phyloP scores from a whole-genome alignment of 2,888 invertebrate species.

The Lymantria monacha region DNA sequence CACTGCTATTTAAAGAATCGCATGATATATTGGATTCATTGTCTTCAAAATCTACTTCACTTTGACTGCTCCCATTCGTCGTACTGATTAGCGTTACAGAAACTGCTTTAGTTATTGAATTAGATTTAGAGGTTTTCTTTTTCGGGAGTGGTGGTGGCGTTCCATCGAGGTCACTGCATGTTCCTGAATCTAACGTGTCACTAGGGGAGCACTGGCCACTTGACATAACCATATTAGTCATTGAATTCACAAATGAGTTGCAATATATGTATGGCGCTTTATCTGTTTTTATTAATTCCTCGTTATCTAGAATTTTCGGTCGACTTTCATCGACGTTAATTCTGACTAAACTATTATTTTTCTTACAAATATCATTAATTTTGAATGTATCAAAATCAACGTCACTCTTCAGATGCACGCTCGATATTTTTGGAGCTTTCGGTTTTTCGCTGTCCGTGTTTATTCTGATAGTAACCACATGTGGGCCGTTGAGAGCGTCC shows the following conservation, averaged over 20 bases:
- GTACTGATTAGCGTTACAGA: constrained; percentile 82
- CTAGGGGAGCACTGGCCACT: constrained; percentile 92
- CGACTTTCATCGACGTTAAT: constrained; percentile 79
- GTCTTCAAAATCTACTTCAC: constrained; percentile 86
- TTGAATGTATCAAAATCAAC: constrained; percentile 68
- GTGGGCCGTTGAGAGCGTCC: constrained; percentile 76
- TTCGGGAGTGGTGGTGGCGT: constrained; percentile 87
- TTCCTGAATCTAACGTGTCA: constrained; percentile 92
- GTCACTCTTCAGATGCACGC: constrained; percentile 75
- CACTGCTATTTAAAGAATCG: constrained; percentile 90
- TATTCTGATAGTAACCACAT: constrained; percentile 88
- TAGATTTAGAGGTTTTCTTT: constrained; percentile 82
- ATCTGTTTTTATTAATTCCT: constrained; percentile 67
- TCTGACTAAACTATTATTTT: constrained; percentile 81
- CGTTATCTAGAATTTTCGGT: constrained; percentile 77
- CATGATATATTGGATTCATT: constrained; percentile 90
- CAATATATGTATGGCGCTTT: constrained; percentile 84
- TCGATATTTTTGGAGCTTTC: constrained; percentile 73
- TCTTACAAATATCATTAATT: constrained; percentile 63
- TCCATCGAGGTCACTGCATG: constrained; percentile 91
- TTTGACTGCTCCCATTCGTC: constrained; percentile 83
- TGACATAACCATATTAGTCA: constrained; percentile 84
- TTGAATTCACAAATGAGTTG: constrained; percentile 79
- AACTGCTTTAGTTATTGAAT: constrained; percentile 74
- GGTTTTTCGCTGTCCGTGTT: constrained; percentile 83